These are phyloP conservation scores for Thera britannica DNA, from an alignment of 2,888 invertebrate species.

Conservation along the genomic window DNA sequence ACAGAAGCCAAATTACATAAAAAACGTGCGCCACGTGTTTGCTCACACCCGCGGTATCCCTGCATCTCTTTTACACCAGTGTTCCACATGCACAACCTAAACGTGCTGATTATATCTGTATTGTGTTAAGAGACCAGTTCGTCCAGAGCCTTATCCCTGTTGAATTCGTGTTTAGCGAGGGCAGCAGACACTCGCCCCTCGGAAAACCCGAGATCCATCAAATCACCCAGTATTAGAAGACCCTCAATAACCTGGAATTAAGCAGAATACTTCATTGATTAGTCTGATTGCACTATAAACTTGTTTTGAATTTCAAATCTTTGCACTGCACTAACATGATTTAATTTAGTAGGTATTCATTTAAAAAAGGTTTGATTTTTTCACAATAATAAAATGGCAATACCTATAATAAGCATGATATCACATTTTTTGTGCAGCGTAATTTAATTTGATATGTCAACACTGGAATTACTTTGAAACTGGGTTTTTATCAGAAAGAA, in stretches of 20 bases:
- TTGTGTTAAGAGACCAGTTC: constrained; percentile 88
- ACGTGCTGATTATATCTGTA: not conserved
- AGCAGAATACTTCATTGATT: not conserved
- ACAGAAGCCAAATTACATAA: not conserved
- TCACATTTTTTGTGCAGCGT: too few species aligned
- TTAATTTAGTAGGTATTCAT: too few species aligned
- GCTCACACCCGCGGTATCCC: not conserved
- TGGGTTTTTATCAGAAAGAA: not conserved
- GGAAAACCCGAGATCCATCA: constrained; percentile 93
- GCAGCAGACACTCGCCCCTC: constrained; percentile 90
- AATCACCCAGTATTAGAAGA: constrained; percentile 90
- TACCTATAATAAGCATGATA: too few species aligned
- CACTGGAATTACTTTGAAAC: not conserved
- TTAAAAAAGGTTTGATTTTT: too few species aligned
- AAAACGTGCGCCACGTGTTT: not conserved
- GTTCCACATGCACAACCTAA: not conserved
- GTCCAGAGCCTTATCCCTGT: constrained; percentile 94
- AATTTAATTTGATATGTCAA: not conserved
- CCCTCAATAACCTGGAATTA: constrained; percentile 90
- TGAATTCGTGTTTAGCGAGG: constrained; percentile 90
- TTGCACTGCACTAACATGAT: too few species aligned
- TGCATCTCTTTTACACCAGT: not conserved
- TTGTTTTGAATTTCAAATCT: too few species aligned
- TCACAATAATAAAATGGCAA: too few species aligned
- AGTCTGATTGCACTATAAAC: too few species aligned